Conservation (phyloP, 2,113 vertebrate genomes). For the Sitta europaea region DNA sequence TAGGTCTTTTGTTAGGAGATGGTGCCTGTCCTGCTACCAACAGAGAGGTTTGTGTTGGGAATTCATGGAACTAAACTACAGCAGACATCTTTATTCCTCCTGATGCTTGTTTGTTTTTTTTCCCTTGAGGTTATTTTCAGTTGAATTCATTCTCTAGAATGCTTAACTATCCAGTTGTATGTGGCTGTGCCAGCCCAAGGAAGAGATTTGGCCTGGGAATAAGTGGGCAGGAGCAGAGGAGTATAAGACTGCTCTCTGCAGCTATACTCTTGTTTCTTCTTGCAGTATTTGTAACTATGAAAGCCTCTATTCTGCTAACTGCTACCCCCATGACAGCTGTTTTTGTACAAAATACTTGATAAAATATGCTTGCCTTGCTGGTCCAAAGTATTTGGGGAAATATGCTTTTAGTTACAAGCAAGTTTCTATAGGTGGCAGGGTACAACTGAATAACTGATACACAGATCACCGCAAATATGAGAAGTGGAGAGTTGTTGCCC, state of each 20-base stretch:
- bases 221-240: not conserved
- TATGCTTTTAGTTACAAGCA: not conserved
- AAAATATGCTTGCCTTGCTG: not conserved
- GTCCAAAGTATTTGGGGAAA: not conserved
- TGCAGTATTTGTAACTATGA: not conserved
- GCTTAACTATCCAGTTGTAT: not conserved
- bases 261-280: not conserved
- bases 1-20: not conserved
- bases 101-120: not conserved
- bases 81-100: not conserved
- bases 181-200: not conserved
- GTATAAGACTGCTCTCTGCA: not conserved
- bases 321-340: not conserved
- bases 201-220: not conserved
- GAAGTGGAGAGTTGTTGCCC: not conserved
- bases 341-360: not conserved
- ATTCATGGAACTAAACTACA: not conserved
- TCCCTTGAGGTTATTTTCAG: not conserved
- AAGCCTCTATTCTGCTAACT: not conserved
- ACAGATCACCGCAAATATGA: not conserved
- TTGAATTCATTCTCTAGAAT: not conserved
- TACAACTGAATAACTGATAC: not conserved
- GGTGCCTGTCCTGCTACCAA: not conserved
- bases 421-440: not conserved
- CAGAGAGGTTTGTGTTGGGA: not conserved